These are phyloP conservation scores for Drosophila lacicola DNA, from an alignment of 2,888 invertebrate genomes.

Conservation along the genomic window DNA sequence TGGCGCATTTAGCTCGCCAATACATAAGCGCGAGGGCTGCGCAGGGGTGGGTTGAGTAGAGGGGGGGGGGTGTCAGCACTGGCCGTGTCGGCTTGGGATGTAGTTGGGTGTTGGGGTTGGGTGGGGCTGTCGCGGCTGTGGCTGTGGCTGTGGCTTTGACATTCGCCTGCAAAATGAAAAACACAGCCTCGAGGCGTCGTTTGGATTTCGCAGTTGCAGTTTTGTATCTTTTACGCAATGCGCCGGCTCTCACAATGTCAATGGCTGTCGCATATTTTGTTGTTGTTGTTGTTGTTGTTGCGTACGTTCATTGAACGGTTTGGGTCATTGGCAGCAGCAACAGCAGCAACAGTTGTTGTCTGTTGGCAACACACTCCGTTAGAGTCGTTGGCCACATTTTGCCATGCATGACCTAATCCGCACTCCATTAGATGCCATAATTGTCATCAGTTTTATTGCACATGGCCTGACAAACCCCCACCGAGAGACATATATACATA, in stretches of 20 bases:
- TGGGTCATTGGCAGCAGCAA: conserved; percentile 54
- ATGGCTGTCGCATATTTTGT: conserved; percentile 38
- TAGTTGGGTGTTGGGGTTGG: conserved; percentile 1
- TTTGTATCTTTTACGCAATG: conserved; percentile 54
- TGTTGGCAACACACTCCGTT: conserved; percentile 31
- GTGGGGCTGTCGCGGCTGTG: conserved; percentile 30
- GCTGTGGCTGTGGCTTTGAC: conserved; percentile 57
- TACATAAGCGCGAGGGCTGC: conserved; percentile 1
- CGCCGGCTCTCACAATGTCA: conserved; percentile 49
- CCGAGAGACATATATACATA: conserved; percentile 1
- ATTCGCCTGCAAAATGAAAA: conserved; percentile 57
- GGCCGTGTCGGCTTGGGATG: conserved; percentile 10
- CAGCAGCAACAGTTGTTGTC: conserved; percentile 16
- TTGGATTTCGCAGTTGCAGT: conserved; percentile 33
- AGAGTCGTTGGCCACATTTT: conserved; percentile 49
- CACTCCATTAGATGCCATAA: conserved; percentile 55
- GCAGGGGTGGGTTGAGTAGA: not conserved
- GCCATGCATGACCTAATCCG: conserved; percentile 65
- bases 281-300: conserved; percentile 33
- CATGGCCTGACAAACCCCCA: conserved; percentile 3
- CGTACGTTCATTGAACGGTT: conserved; percentile 49
- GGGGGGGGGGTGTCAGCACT: conserved; percentile 2
- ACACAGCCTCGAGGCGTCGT: conserved; percentile 23
- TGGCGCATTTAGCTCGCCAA: conserved; percentile 53
- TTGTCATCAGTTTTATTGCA: conserved; percentile 54